Evolutionary conservation across 2,888 invertebrate genomes (phyloP).

Genomic region (Pelosia muscerda): DNA sequence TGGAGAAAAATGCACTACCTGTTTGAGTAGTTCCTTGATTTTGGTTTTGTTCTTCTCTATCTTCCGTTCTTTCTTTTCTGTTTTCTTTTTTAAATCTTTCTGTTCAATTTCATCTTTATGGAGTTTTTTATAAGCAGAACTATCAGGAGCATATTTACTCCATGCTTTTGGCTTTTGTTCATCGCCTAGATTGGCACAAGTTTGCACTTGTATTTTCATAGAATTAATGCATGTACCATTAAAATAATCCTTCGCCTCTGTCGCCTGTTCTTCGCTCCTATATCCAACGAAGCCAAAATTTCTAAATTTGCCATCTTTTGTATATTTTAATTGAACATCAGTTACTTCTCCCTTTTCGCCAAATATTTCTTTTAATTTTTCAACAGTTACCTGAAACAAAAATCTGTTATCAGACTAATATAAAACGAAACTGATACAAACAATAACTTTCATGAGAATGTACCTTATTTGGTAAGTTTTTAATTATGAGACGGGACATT

Average conservation of each 20-base stretch:
- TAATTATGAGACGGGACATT: slow-evolving; percentile 96
- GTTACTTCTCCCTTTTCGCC: slow-evolving; percentile 94
- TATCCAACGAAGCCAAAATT: slow-evolving; percentile 98
- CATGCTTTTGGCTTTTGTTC: slow-evolving; percentile 94
- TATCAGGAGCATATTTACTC: slow-evolving; percentile 96
- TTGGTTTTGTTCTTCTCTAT: slow-evolving; percentile 81
- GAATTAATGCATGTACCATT: slow-evolving; percentile 95
- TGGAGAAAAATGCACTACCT: slow-evolving; percentile 74
- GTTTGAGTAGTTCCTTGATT: slow-evolving; percentile 89
- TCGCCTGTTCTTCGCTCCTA: slow-evolving; percentile 92
- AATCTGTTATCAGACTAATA: neutral
- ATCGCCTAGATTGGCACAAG: slow-evolving; percentile 89
- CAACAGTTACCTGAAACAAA: slow-evolving; percentile 90
- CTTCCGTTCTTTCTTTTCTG: slow-evolving; percentile 68
- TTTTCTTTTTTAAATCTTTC: slow-evolving; percentile 57
- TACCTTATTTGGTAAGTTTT: slow-evolving; percentile 96
- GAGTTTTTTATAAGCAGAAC: slow-evolving; percentile 88
- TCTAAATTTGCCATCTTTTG: slow-evolving; percentile 96
- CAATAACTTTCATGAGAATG: slow-evolving; percentile 57
- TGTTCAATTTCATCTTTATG: slow-evolving; percentile 75
- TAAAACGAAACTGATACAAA: neutral
- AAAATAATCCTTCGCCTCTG: slow-evolving; percentile 91
- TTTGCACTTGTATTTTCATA: slow-evolving; percentile 92
- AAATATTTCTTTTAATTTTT: slow-evolving; percentile 92
- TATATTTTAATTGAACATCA: slow-evolving; percentile 97